Percentiles rank a stretch among this genome's conserved stretches.
Conservation (phyloP, 1,140 invertebrate genomes). For the Halyomorpha halys region DNA sequence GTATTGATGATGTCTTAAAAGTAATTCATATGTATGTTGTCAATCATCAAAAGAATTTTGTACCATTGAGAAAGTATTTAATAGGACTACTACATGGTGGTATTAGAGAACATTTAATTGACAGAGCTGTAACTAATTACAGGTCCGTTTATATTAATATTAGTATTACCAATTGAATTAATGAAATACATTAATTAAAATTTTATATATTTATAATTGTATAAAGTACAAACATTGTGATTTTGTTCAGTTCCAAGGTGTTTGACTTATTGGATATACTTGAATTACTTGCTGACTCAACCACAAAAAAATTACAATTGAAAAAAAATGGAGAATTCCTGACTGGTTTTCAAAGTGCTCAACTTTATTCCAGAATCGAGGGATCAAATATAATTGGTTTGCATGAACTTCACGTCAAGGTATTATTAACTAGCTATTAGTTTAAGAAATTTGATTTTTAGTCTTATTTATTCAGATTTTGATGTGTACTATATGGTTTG, state of each 20-base stretch:
- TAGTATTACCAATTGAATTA: not conserved
- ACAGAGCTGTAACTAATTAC: slow-evolving; percentile 20
- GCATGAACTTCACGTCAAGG: slow-evolving; percentile 23
- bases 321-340: not conserved
- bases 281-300: slow-evolving; percentile 19
- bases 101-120: slow-evolving; percentile 24
- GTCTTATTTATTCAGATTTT: no score
- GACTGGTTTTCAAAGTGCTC: slow-evolving; percentile 8
- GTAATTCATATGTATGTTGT: slow-evolving; percentile 15
- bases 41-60: slow-evolving; percentile 13
- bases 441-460: not conserved
- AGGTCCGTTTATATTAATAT: slow-evolving; percentile 1
- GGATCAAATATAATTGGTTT: slow-evolving; percentile 22
- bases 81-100: slow-evolving; percentile 21
- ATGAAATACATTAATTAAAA: not conserved
- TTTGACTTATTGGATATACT: slow-evolving; percentile 22
- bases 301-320: slow-evolving; percentile 13
- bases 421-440: not conserved
- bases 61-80: slow-evolving; percentile 14
- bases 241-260: slow-evolving; percentile 3
- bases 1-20: slow-evolving; percentile 10
- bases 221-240: not conserved
- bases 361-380: slow-evolving; percentile 20
- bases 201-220: not conserved
- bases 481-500: no score